Evolutionary conservation across 2,797 vertebrate species (phyloP).

Genomic region (Sorex maritimensis): DNA sequence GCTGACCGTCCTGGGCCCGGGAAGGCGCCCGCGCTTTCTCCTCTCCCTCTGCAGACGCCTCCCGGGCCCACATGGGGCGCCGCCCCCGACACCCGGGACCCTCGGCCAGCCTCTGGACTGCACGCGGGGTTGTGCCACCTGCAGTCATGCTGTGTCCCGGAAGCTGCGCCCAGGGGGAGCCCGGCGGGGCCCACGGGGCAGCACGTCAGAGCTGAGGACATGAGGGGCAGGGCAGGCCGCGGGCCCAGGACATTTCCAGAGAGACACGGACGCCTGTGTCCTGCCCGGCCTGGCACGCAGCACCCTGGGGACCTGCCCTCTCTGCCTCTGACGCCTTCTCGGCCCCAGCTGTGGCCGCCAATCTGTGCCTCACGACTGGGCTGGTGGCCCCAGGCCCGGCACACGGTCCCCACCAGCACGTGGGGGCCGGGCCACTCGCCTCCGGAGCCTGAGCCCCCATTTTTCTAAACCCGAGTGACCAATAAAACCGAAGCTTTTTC

Average conservation of each 20-base stretch:
- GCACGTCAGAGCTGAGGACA: neutral
- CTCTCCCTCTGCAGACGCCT: neutral
- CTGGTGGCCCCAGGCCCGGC: neutral
- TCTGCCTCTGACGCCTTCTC: neutral
- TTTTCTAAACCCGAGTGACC: constrained; percentile 69
- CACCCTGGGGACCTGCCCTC: neutral
- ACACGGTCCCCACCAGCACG: constrained; percentile 8
- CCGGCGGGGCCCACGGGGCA: neutral
- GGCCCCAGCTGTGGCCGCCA: neutral
- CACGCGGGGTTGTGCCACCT: too few relatives aligned
- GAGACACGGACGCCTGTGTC: neutral
- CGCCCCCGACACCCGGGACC: too few relatives aligned
- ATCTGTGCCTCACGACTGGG: constrained; percentile 15
- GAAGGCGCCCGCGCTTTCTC: neutral
- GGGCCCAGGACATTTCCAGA: constrained; percentile 66
- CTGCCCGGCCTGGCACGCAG: neutral
- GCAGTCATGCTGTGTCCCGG: neutral
- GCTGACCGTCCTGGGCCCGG: too few relatives aligned
- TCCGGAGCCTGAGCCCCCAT: neutral
- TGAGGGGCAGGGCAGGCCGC: neutral
- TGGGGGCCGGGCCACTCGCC: neutral
- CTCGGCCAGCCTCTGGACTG: too few relatives aligned
- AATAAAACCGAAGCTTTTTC: constrained; percentile 60
- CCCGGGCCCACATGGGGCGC: neutral
- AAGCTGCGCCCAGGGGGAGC: too few relatives aligned